Percentiles rank a stretch among this genome's conserved stretches.
These are phyloP conservation scores for Elanoides forficatus DNA, from an alignment of 2,113 vertebrate species.

Conservation along the genomic window DNA sequence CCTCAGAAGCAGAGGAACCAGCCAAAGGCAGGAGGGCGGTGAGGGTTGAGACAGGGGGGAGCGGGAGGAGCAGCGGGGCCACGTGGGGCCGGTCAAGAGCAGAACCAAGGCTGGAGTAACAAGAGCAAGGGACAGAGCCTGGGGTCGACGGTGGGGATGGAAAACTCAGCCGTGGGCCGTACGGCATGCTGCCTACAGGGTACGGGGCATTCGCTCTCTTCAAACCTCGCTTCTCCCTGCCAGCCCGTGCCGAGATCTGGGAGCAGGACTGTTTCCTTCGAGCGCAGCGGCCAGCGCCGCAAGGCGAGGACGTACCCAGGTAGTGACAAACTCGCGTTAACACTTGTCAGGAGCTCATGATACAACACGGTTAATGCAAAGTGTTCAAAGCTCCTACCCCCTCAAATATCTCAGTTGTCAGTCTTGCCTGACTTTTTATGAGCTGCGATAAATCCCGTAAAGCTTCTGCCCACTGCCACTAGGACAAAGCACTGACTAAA, in stretches of 20 bases:
- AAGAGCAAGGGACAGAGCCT: no score
- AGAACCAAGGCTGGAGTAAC: background rate
- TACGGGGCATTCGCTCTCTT: background rate
- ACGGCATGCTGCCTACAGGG: rapidly evolving
- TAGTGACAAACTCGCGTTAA: background rate
- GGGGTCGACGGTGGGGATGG: no score
- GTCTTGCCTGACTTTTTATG: background rate
- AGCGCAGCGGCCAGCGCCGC: rapidly evolving
- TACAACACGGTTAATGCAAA: background rate
- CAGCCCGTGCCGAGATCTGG: background rate
- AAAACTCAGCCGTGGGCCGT: background rate
- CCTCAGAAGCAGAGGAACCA: background rate
- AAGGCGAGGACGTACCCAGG: background rate
- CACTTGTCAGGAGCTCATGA: background rate
- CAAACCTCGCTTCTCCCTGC: background rate
- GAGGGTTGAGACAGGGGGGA: background rate
- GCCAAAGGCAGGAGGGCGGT: background rate
- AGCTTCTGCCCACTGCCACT: background rate
- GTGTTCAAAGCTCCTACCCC: background rate
- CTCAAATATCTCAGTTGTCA: background rate
- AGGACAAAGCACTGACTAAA: background rate
- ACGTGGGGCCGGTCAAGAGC: rapidly evolving
- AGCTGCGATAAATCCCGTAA: background rate
- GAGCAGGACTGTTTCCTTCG: no score
- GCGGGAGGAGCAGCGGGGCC: background rate